Conservation (phyloP, 2,113 vertebrate species). For the Otocyon megalotis region DNA sequence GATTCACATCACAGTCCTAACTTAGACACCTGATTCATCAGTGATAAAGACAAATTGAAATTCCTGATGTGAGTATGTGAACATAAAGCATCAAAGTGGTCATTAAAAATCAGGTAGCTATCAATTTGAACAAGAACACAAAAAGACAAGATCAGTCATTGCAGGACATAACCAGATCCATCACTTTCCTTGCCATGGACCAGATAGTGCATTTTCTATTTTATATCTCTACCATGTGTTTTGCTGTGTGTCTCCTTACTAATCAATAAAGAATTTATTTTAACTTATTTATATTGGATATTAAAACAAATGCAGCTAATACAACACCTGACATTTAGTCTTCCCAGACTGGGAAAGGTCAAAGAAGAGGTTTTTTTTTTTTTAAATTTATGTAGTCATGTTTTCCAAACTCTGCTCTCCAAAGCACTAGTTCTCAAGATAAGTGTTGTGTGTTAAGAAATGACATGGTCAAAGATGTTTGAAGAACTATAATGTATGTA, state of each 20-base stretch:
- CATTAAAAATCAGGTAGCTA: background rate
- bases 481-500: background rate
- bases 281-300: background rate
- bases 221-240: background rate
- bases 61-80: background rate
- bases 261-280: background rate
- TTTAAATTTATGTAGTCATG: background rate
- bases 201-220: background rate
- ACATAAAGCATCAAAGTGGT: background rate
- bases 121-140: background rate
- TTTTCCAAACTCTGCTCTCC: background rate
- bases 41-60: background rate
- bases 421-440: background rate
- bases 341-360: background rate
- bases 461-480: background rate
- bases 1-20: background rate
- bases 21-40: background rate
- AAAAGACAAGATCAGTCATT: background rate
- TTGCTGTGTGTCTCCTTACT: background rate
- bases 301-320: background rate
- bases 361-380: background rate
- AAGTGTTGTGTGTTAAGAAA: background rate
- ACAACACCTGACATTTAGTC: background rate
- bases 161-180: background rate
- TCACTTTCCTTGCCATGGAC: background rate